Base-by-base conservation (phyloP, 2,113 vertebrate genomes). In the Xenopus laevis region DNA sequence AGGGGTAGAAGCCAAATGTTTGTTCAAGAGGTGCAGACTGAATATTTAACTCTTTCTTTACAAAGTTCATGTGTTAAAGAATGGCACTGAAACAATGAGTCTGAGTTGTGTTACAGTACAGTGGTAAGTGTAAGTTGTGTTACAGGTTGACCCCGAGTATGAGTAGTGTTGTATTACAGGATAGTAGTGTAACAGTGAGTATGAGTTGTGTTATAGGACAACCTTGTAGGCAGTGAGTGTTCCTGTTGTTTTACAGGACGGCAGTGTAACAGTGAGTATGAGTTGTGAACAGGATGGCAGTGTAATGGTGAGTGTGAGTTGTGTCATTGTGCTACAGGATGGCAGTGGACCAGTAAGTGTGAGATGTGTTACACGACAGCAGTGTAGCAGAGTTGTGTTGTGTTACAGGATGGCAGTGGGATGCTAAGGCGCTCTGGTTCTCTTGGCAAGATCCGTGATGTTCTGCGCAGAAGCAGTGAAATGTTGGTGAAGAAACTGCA, bases 401-500 rank as follows among this genome's bases (percentile, higher is more conserved):
- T 76, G 45, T 75, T 75, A 72, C 88, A 99, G 97, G 96, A 98
- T 7, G 96, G 96, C 81, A 96, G 89, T 7, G 97, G 97, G 10
- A 78, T 86, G 3, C 89, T 99, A 10, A 92, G 93, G 79, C 94
- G 96, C 76, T 95, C 93, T 16, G 94, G 94, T 69, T 99, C 97
- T 53, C 83, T 99, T 72, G 96, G 95, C 47, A 98, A 92, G 82
- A 91, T 99, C 78, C 85, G 95, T 30, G 97, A 98, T 5, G 94
- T 97, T 18, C 81, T 99, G 16, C 92, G 95, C 4, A 91, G 94
- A 79, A 98, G 97, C 93, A 99, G 97, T 3, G 97, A 98, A 81
- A 84, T 98, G 85, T 82, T 99, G 83, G 97, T 99, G 82, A 96
- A 95, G 89, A 99, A 95, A 70, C 93, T 99, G 71, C 96, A 98